A percentile compares a stretch with the other conserved stretches of the same genome.
These are phyloP conservation scores for Sinopyrophorus schimmeli DNA, from an alignment of 2,888 invertebrate genomes.

Conservation along the genomic window DNA sequence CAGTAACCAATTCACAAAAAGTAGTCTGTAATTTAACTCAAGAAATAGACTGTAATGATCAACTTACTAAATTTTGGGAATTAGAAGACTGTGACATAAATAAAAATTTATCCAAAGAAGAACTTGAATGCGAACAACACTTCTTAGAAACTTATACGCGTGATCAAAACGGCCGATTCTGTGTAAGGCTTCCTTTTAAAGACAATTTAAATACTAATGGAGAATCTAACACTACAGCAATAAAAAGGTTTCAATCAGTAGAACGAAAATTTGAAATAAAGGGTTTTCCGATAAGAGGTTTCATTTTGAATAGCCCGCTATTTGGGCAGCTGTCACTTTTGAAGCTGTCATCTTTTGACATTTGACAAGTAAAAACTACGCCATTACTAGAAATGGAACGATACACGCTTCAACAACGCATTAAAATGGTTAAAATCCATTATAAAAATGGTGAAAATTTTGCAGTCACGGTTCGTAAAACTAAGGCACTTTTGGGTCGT, in stretches of 20 bases:
- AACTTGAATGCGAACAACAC: slow-evolving; percentile 34
- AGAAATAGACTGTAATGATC: neutral
- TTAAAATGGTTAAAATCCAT: no score
- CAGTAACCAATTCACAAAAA: neutral
- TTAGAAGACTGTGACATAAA: slow-evolving; percentile 31
- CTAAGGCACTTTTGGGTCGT: no score
- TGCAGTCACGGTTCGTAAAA: no score
- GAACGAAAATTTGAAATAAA: slow-evolving; percentile 30
- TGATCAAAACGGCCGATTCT: slow-evolving; percentile 30
- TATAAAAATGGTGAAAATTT: no score
- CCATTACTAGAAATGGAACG: no score
- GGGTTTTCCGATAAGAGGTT: no score
- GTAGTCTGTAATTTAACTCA: neutral
- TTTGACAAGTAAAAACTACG: no score
- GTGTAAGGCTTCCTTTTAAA: slow-evolving; percentile 28
- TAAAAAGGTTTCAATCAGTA: slow-evolving; percentile 31
- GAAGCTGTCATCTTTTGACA: no score
- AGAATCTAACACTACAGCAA: slow-evolving; percentile 27
- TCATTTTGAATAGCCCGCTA: no score
- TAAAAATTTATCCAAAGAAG: slow-evolving; percentile 25
- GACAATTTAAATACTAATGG: slow-evolving; percentile 28
- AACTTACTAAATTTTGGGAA: slow-evolving; percentile 35
- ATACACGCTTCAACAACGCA: no score
- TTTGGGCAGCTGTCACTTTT: no score
- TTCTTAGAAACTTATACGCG: slow-evolving; percentile 25